These are phyloP conservation scores for Eulemur macaco DNA, from an alignment of 2,113 vertebrate genomes.

Conservation along the genomic window DNA sequence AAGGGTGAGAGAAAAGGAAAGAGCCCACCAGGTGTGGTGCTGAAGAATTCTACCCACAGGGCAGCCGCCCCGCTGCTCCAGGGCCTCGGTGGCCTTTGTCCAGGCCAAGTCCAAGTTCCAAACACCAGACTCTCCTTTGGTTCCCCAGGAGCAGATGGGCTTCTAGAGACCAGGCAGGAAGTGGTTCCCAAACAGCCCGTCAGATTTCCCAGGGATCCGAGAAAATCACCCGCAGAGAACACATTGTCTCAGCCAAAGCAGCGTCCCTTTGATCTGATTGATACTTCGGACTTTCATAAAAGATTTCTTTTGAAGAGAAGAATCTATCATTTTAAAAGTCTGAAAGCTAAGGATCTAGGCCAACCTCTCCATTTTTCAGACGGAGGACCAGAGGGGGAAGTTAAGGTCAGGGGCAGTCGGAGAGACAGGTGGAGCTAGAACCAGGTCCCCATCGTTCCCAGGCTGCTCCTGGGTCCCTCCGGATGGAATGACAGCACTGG, in stretches of 20 bases:
- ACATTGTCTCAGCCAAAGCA: not conserved
- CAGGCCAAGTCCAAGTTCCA: not conserved
- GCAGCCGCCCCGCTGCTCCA: not conserved
- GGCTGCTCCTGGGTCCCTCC: not conserved
- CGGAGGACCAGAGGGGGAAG: not conserved
- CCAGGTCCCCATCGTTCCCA: not conserved
- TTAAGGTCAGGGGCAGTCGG: not conserved
- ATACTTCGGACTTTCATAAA: not conserved
- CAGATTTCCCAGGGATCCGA: not conserved
- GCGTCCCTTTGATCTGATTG: not conserved
- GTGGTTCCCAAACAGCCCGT: not conserved
- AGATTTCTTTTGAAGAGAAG: not conserved
- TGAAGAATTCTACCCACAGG: not conserved
- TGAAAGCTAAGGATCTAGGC: not conserved
- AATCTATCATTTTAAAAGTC: not conserved
- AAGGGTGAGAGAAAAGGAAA: not conserved
- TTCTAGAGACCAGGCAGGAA: not conserved
- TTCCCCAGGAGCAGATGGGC: not conserved
- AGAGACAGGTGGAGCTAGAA: not conserved
- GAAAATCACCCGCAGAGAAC: not conserved
- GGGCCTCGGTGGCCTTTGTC: not conserved
- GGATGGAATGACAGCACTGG: fast-evolving
- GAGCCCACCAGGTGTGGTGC: not conserved
- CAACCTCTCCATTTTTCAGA: not conserved
- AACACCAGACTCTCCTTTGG: not conserved